Evolutionary conservation across 2,888 invertebrate genomes (phyloP).

Genomic region (Aporophyla lueneburgensis): DNA sequence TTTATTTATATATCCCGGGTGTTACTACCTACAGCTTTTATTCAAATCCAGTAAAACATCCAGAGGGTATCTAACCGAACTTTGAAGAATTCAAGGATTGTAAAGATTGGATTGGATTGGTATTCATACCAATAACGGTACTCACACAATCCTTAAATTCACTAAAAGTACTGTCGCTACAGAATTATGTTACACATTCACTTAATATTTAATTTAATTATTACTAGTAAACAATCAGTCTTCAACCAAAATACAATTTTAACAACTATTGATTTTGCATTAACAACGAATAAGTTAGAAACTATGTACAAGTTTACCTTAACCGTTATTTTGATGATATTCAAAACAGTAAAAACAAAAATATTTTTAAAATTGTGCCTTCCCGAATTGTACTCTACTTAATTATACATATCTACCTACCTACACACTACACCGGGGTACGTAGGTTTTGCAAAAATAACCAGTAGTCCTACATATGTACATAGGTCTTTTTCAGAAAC

Average conservation of each 20-base stretch:
- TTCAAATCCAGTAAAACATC: conserved; percentile 11
- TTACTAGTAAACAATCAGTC: conserved; percentile 86
- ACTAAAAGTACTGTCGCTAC: conserved; percentile 28
- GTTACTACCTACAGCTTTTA: background rate
- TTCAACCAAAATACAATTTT: conserved; percentile 86
- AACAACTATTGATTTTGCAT: conserved; percentile 73
- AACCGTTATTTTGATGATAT: conserved; percentile 57
- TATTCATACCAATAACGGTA: background rate
- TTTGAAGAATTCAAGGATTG: conserved; percentile 29
- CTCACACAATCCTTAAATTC: conserved; percentile 20
- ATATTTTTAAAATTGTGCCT: conserved; percentile 74
- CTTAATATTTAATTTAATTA: conserved; percentile 55
- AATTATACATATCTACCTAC: conserved; percentile 30
- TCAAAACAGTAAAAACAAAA: conserved; percentile 48
- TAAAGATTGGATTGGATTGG: background rate
- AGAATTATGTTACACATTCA: conserved; percentile 38
- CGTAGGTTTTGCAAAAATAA: conserved; percentile 26
- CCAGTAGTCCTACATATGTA: background rate
- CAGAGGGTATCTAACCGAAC: background rate
- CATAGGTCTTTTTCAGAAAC: background rate
- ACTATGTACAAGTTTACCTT: conserved; percentile 71
- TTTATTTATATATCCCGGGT: background rate
- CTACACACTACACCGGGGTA: conserved; percentile 25
- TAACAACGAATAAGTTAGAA: conserved; percentile 81
- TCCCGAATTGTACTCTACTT: conserved; percentile 76